A percentile compares a stretch with the other conserved stretches of the same genome.
Conservation (phyloP, 2,888 invertebrate species). For the Lypha dubia region DNA sequence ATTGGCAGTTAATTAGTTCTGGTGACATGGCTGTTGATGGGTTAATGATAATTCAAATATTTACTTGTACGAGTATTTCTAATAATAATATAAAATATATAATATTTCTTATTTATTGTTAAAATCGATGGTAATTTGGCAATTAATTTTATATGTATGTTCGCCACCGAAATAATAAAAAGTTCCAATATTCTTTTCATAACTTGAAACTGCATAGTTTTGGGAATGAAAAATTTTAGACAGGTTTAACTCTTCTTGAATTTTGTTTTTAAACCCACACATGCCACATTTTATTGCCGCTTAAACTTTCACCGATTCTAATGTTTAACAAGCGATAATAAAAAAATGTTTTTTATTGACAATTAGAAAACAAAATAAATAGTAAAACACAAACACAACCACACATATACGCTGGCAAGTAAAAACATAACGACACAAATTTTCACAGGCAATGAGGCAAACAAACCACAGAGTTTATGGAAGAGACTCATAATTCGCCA, state of each 20-base stretch:
- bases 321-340: slow-evolving; percentile 45
- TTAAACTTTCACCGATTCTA: slow-evolving; percentile 49
- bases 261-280: slow-evolving; percentile 13
- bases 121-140: no score
- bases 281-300: background rate
- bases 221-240: no score
- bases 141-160: no score
- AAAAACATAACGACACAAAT: slow-evolving; percentile 17
- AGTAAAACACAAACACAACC: background rate
- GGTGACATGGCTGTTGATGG: no score
- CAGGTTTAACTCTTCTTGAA: background rate
- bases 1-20: no score
- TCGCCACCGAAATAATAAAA: no score
- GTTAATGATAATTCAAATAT: no score
- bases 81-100: no score
- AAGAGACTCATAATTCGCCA: slow-evolving; percentile 53
- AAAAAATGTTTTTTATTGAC: slow-evolving; percentile 56
- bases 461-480: background rate
- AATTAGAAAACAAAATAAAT: slow-evolving; percentile 58
- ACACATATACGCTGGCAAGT: background rate
- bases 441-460: slow-evolving; percentile 22
- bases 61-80: no score
- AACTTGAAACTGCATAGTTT: no score
- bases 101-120: no score
- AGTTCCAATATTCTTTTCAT: no score